A percentile compares a stretch with the other conserved stretches of the same genome.
Evolutionary conservation across 2,113 vertebrate genomes (phyloP).

Genomic region (Caloenas nicobarica): DNA sequence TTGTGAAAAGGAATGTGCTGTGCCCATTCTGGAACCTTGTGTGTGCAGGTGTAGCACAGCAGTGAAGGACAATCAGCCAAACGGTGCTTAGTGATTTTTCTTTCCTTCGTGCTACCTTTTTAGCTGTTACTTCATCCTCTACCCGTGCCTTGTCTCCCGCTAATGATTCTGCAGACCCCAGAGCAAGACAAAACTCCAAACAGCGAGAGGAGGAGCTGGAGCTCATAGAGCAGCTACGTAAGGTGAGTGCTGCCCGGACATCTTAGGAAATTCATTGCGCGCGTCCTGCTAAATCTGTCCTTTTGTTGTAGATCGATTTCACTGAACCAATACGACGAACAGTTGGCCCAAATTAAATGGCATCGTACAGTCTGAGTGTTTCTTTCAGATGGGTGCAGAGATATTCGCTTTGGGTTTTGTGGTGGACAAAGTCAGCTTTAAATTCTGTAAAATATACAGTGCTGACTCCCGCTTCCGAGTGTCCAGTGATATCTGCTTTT

Average conservation of each 20-base stretch:
- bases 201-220: constrained; percentile 78
- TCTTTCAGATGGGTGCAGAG: background rate
- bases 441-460: background rate
- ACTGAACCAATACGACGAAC: background rate
- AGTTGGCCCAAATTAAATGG: background rate
- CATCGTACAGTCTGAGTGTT: background rate
- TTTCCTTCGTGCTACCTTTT: background rate
- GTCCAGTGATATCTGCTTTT: background rate
- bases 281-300: background rate
- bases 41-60: background rate
- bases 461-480: background rate
- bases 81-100: background rate
- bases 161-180: constrained; percentile 57
- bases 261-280: accelerated
- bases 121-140: constrained; percentile 64
- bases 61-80: background rate
- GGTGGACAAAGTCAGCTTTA: background rate
- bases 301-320: background rate
- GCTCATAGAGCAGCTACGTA: constrained; percentile 89
- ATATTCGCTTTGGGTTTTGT: background rate
- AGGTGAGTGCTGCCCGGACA: constrained; percentile 69
- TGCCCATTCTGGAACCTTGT: background rate
- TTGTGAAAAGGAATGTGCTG: background rate
- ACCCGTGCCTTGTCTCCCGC: constrained; percentile 47
- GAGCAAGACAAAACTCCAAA: constrained; percentile 64